Conservation (phyloP, 2,888 invertebrate species). For the Pheosia tremula region DNA sequence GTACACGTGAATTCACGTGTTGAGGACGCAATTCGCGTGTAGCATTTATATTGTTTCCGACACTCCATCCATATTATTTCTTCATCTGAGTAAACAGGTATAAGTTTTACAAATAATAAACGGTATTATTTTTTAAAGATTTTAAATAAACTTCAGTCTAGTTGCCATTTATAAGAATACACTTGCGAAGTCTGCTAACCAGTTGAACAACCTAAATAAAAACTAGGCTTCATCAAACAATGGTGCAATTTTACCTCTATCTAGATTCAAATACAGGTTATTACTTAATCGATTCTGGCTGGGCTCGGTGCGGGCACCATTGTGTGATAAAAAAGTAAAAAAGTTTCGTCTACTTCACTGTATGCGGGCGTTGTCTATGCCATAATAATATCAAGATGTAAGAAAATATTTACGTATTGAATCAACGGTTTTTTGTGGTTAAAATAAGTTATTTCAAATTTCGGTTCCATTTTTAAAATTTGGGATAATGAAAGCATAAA, state of each 20-base stretch:
- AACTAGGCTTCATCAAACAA: constrained; percentile 52
- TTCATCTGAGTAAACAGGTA: no score
- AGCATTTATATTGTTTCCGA: no score
- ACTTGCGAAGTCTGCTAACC: constrained; percentile 34
- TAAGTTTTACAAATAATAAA: background rate
- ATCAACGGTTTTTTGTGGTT: no score
- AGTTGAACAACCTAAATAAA: constrained; percentile 56
- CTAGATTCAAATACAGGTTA: constrained; percentile 61
- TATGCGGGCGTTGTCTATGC: no score
- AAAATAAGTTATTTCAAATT: no score
- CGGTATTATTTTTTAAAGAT: constrained; percentile 17
- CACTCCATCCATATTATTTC: no score
- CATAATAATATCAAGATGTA: no score
- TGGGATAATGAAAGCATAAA: no score
- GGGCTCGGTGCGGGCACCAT: constrained; percentile 31
- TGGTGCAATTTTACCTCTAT: constrained; percentile 61
- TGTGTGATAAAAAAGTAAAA: constrained; percentile 32
- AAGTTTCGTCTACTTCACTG: background rate
- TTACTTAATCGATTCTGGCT: constrained; percentile 54
- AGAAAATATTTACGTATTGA: no score
- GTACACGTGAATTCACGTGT: no score
- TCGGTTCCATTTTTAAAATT: no score
- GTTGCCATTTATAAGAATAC: constrained; percentile 28
- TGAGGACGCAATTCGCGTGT: no score
- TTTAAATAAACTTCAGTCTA: background rate